Conservation (phyloP, 2,888 invertebrate genomes). For the Spodoptera picta region DNA sequence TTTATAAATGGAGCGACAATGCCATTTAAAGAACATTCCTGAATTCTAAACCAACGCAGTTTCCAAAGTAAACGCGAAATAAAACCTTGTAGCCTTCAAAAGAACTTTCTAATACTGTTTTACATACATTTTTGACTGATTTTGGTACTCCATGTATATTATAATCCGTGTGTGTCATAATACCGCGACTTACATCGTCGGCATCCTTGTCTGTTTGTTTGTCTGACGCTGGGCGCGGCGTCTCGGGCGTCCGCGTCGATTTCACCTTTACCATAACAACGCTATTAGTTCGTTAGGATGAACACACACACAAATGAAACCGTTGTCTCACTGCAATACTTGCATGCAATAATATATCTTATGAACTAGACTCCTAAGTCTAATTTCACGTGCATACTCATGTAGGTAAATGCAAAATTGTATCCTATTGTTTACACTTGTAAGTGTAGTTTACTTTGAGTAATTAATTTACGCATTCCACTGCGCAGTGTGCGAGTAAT, state of each 20-base stretch:
- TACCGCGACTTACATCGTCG: slow-evolving; percentile 71
- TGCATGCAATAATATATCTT: background rate
- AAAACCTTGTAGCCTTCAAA: too few species aligned
- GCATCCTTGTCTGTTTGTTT: slow-evolving; percentile 66
- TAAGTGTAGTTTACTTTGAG: too few species aligned
- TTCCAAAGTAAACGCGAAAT: too few species aligned
- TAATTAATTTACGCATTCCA: too few species aligned
- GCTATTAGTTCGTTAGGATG: slow-evolving; percentile 46
- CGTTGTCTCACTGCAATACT: slow-evolving; percentile 30
- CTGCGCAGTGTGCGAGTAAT: too few species aligned
- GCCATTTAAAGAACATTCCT: background rate
- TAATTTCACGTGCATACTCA: too few species aligned
- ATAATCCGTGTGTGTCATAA: slow-evolving; percentile 7
- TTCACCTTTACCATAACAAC: slow-evolving; percentile 76
- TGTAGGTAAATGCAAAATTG: background rate
- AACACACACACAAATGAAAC: slow-evolving; percentile 13
- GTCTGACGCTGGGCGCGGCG: slow-evolving; percentile 83
- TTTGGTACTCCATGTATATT: slow-evolving; percentile 10
- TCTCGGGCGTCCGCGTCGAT: slow-evolving; percentile 84
- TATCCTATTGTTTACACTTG: background rate
- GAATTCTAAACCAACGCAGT: too few species aligned
- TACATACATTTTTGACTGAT: background rate
- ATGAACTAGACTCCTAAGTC: background rate
- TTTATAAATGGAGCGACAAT: slow-evolving; percentile 25
- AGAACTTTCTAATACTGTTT: too few species aligned